Evolutionary conservation across 2,888 invertebrate species (phyloP).

Genomic region (Liposcelis brunnea): DNA sequence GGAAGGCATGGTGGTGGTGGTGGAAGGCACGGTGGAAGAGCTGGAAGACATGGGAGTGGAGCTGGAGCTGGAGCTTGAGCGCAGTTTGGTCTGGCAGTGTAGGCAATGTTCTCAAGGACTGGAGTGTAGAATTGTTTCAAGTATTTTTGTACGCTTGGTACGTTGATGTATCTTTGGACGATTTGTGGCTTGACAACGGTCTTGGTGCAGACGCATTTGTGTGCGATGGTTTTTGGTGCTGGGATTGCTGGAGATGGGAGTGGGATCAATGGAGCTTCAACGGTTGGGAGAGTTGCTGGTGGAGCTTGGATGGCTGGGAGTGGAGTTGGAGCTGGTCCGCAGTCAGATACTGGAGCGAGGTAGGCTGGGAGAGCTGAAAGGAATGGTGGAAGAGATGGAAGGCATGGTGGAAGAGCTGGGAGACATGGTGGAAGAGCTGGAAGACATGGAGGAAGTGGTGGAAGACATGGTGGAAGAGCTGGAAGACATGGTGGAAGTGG

Average conservation of each 20-base stretch:
- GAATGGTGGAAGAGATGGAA: background rate
- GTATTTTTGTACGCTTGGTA: background rate
- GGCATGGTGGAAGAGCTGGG: background rate
- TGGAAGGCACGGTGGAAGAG: background rate
- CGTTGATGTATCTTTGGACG: background rate
- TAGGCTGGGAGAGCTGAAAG: background rate
- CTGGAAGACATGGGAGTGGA: background rate
- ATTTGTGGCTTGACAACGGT: constrained; percentile 7
- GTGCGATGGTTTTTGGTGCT: constrained; percentile 1
- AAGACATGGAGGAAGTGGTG: background rate
- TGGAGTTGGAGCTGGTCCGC: constrained; percentile 1
- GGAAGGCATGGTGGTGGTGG: background rate
- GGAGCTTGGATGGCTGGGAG: constrained; percentile 1
- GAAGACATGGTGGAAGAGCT: constrained; percentile 2
- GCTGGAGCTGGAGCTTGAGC: background rate
- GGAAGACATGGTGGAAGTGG: background rate
- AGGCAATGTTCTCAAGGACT: constrained; percentile 5
- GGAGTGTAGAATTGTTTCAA: constrained; percentile 3
- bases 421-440: background rate
- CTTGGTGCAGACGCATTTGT: constrained; percentile 5
- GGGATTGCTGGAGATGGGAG: constrained; percentile 1
- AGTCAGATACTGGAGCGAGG: background rate
- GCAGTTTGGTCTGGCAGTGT: constrained; percentile 6
- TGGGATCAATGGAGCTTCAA: constrained; percentile 1
- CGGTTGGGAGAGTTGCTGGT: background rate